Conservation (phyloP, 1,140 invertebrate genomes). For the Ceratitis capitata region DNA sequence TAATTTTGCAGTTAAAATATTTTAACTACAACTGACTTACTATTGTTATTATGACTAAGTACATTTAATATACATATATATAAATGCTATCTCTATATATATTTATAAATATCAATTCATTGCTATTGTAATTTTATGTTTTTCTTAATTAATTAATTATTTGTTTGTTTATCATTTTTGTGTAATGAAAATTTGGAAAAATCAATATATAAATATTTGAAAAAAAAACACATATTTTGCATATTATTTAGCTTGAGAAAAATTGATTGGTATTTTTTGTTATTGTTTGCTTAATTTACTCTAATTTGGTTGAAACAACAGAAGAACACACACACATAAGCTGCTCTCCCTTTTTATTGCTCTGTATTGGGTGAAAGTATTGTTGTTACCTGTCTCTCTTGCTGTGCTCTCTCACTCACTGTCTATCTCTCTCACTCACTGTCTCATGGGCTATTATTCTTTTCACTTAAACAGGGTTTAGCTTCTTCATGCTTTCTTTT, state of each 20-base stretch:
- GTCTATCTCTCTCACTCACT: background rate
- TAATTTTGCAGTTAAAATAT: background rate
- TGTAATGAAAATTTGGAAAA: background rate
- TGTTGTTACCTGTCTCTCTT: background rate
- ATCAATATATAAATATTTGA: background rate
- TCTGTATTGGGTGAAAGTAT: too few relatives aligned
- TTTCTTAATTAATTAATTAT: too few relatives aligned
- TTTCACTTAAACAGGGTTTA: background rate
- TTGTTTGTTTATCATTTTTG: constrained; percentile 24
- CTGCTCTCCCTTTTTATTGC: too few relatives aligned
- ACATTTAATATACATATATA: background rate
- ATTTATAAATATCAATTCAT: too few relatives aligned
- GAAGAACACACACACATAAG: background rate
- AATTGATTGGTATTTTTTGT: constrained; percentile 28
- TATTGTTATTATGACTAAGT: constrained; percentile 24
- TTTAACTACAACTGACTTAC: background rate
- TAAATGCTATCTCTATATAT: too few relatives aligned
- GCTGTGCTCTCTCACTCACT: background rate
- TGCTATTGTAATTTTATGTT: constrained; percentile 33
- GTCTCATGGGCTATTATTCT: background rate
- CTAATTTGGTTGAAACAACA: background rate
- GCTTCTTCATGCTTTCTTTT: background rate
- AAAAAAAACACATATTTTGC: constrained; percentile 13
- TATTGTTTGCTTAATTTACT: constrained; percentile 20
- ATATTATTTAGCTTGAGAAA: constrained; percentile 26